These are phyloP conservation scores for Terrapene triunguis DNA, from an alignment of 2,113 vertebrate genomes.

Conservation along the genomic window DNA sequence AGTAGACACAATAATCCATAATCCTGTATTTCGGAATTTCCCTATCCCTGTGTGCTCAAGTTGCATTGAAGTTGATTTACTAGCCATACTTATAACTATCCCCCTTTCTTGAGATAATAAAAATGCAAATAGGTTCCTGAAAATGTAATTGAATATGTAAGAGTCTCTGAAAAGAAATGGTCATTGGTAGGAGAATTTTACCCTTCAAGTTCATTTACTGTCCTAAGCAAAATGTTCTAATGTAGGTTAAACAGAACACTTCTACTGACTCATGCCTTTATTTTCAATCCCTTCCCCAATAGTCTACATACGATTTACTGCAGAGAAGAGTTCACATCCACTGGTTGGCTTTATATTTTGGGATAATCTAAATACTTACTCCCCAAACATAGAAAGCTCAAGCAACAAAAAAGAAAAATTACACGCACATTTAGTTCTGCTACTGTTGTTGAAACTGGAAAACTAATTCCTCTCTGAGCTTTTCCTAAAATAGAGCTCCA, in stretches of 20 bases:
- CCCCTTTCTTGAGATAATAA: neutral
- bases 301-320: accelerated
- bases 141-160: neutral
- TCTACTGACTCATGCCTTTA: neutral
- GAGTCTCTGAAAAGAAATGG: neutral
- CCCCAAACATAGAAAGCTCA: neutral
- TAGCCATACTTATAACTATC: neutral
- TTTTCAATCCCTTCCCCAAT: neutral
- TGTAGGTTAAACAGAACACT: neutral
- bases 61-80: neutral
- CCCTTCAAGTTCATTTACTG: neutral
- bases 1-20: neutral
- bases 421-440: neutral
- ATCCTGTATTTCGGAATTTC: neutral
- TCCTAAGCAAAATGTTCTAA: neutral
- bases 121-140: neutral
- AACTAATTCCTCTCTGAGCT: neutral
- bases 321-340: neutral
- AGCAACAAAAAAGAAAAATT: neutral
- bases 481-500: neutral
- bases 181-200: neutral
- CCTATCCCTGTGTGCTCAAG: neutral
- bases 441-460: neutral
- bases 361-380: neutral
- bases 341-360: neutral